These are phyloP conservation scores for Melanotaenia pygmaea DNA, from an alignment of 2,797 vertebrate genomes.

Conservation along the genomic window DNA sequence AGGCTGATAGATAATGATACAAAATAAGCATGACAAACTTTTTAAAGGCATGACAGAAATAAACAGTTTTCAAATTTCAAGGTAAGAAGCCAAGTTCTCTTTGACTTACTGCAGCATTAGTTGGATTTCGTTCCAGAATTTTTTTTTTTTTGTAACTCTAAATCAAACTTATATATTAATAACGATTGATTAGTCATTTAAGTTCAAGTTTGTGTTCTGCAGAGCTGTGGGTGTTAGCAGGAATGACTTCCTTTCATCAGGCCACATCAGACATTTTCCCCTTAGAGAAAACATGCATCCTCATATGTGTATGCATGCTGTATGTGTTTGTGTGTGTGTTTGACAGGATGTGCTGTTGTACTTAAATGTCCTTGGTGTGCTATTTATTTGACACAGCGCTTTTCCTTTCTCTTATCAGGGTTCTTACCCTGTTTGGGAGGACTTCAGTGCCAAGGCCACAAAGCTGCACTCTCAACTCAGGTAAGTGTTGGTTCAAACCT, in stretches of 20 bases:
- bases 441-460: constrained; percentile 92
- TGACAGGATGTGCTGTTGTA: neutral
- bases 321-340: constrained; percentile 12
- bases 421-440: constrained; percentile 86
- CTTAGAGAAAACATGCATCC: constrained; percentile 21
- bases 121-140: neutral
- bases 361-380: constrained; percentile 23
- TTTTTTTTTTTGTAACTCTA: no score
- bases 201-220: no score
- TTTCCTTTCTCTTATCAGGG: constrained; percentile 65
- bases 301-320: neutral
- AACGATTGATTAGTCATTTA: no score
- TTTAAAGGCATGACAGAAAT: constrained; percentile 26
- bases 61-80: constrained; percentile 15
- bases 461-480: constrained; percentile 98
- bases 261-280: neutral
- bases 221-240: no score
- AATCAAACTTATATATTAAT: no score
- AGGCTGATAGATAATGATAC: constrained; percentile 14
- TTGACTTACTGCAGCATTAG: constrained; percentile 9
- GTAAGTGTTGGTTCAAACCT: constrained; percentile 76
- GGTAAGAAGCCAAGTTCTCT: constrained; percentile 7
- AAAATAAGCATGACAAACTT: constrained; percentile 19
- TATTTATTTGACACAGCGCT: constrained; percentile 34
- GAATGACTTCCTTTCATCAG: neutral